Conservation (phyloP, 1,140 invertebrate genomes). For the Ceratosolen solmsi region DNA sequence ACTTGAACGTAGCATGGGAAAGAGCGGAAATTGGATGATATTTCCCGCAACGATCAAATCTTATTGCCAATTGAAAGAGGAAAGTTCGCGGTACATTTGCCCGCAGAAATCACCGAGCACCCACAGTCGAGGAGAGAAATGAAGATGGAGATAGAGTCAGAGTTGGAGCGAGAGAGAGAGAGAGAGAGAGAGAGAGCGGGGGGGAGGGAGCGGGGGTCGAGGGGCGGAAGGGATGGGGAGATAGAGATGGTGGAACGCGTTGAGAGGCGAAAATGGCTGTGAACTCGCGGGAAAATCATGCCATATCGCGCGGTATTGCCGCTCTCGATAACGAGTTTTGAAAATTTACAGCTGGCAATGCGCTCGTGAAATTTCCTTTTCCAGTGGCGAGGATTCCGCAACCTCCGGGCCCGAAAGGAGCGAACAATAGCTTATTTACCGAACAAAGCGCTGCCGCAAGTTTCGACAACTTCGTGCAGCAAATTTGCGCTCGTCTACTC, state of each 20-base stretch:
- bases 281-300: constrained; percentile 47
- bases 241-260: no score
- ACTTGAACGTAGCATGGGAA: background rate
- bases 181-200: background rate
- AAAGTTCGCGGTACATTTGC: constrained; percentile 65
- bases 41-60: constrained; percentile 72
- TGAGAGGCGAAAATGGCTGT: background rate
- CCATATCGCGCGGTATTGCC: constrained; percentile 51
- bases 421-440: constrained; percentile 37
- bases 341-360: constrained; percentile 36
- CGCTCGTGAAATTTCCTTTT: constrained; percentile 26
- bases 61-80: constrained; percentile 71
- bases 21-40: constrained; percentile 72
- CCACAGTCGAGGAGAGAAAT: no score
- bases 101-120: constrained; percentile 53
- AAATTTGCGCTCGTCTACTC: background rate
- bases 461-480: background rate
- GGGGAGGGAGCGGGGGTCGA: background rate
- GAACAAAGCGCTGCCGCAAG: constrained; percentile 13
- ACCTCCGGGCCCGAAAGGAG: background rate
- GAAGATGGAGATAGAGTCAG: no score
- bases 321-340: constrained; percentile 48
- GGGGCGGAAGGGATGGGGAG: background rate
- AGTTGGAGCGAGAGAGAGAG: background rate
- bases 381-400: background rate